A percentile compares a stretch with the other conserved stretches of the same genome.
Conservation (phyloP, 2,797 vertebrate genomes). For the Diplodus puntazzo region DNA sequence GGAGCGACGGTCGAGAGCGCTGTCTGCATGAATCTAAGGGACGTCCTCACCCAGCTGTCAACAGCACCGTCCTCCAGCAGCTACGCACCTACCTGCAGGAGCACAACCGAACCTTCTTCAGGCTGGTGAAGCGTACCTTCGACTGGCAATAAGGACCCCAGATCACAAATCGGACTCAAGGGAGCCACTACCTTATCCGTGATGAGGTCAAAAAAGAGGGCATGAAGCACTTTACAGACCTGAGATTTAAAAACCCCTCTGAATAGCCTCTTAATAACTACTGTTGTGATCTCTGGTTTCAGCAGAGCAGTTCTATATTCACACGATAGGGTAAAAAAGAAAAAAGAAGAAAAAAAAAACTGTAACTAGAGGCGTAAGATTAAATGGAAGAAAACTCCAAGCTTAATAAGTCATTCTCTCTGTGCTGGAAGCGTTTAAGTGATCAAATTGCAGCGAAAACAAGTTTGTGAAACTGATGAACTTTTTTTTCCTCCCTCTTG, state of each 20-base stretch:
- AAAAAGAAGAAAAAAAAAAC: conserved; percentile 49
- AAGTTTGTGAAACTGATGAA: conserved; percentile 76
- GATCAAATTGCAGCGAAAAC: conserved; percentile 74
- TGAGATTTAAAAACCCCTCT: conserved; percentile 52
- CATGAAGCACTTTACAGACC: conserved; percentile 77
- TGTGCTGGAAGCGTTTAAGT: conserved; percentile 77
- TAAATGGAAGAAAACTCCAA: conserved; percentile 64
- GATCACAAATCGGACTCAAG: conserved; percentile 34
- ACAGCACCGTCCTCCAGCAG: conserved; percentile 91
- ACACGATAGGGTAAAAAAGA: conserved; percentile 53
- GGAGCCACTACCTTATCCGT: conserved; percentile 51
- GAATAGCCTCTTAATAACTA: conserved; percentile 62
- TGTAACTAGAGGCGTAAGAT: conserved; percentile 70
- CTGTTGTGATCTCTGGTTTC: conserved; percentile 75
- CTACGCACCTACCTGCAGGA: conserved; percentile 92
- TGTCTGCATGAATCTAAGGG: conserved; percentile 96
- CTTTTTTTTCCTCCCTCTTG: conserved; percentile 71
- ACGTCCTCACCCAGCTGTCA: conserved; percentile 92
- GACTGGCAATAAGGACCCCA: conserved; percentile 88
- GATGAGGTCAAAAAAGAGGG: conserved; percentile 44
- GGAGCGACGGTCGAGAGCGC: conserved; percentile 92
- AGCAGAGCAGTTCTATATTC: conserved; percentile 72
- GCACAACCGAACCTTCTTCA: conserved; percentile 94
- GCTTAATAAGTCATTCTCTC: conserved; percentile 77
- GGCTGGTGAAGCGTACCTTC: conserved; percentile 93